Evolutionary conservation across 1,140 invertebrate genomes (phyloP), one percentile per base, ranked within the genome.

Genomic region (Drosophila burlai): DNA sequence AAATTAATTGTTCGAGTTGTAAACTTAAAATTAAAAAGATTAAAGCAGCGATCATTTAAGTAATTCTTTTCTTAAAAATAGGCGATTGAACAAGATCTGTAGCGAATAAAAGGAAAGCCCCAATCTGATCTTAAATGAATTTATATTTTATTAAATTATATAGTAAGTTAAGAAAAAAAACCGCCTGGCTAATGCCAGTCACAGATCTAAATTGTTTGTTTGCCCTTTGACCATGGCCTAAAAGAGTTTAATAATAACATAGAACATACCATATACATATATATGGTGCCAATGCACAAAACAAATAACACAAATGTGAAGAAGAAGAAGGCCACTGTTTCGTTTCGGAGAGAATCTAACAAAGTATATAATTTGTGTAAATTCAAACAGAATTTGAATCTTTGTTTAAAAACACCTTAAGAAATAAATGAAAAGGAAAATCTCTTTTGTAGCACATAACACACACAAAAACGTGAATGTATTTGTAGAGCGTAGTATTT

Each of bases 241-340:
- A 18, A 40, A 31, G 38, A 66, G 47, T 18, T 46, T 64, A 63
- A 49, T 24, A 34, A 31, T 38, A 15, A 45, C 65, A 29, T 16
- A 50, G 26, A 64, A 36, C 1, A 55, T 18, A 40, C 29, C 50
- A 69, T 66, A 49, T 42, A 67, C 24, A 49, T 34, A 36, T 49
- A 47, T 71, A 72, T 61, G 64, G 65, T 45, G 76, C 58, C 58
- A 15, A 31, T 71, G 76, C 76, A 80, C 77, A 80, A 79, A 79
- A 2, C 24, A 38, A n/a, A 47, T 13, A 34, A 54, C 50, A 61
- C 47, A 67, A 26, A 50, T 26, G 38, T 38, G 67, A 57, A 63
- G 11, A 71, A 24, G 24, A 24, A 24, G 24, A 24, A 24, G 55
- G 42, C 26, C 55, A 59, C 63, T 18, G 18, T 68, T 72, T 65